These are phyloP conservation scores for Rhinolophus ferrumequinum DNA, from an alignment of 2,113 vertebrate genomes.

Conservation along the genomic window DNA sequence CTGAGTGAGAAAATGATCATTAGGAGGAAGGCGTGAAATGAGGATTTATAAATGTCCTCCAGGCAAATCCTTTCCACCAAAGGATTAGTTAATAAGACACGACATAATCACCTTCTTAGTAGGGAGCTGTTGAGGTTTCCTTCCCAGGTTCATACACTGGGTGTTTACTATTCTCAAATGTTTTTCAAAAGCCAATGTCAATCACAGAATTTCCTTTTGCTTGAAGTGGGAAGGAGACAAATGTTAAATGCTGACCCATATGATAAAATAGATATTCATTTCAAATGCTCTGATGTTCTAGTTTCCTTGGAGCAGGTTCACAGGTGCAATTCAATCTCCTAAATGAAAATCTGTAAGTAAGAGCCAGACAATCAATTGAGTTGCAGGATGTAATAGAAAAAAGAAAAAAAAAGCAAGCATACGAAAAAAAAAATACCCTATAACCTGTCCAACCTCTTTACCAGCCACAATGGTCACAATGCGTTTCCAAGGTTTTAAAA, in stretches of 20 bases:
- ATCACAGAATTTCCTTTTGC: background rate
- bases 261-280: background rate
- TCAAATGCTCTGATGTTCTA: fast-evolving
- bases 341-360: slow-evolving; percentile 41
- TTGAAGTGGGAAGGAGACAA: background rate
- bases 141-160: background rate
- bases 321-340: slow-evolving; percentile 28
- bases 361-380: background rate
- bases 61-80: slow-evolving; percentile 76
- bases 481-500: background rate
- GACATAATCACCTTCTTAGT: slow-evolving; percentile 74
- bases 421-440: background rate
- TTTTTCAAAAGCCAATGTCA: background rate
- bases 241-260: fast-evolving
- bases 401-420: background rate
- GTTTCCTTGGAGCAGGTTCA: background rate
- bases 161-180: slow-evolving; percentile 8
- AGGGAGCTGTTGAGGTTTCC: background rate
- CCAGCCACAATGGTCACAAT: background rate
- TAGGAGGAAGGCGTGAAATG: slow-evolving; percentile 41
- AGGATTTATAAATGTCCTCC: slow-evolving; percentile 58
- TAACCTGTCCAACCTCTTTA: background rate
- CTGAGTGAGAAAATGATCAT: slow-evolving; percentile 29
- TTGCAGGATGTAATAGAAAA: background rate
- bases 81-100: slow-evolving; percentile 79